Conservation (phyloP, 2,888 invertebrate species). For the Erebia palarica region DNA sequence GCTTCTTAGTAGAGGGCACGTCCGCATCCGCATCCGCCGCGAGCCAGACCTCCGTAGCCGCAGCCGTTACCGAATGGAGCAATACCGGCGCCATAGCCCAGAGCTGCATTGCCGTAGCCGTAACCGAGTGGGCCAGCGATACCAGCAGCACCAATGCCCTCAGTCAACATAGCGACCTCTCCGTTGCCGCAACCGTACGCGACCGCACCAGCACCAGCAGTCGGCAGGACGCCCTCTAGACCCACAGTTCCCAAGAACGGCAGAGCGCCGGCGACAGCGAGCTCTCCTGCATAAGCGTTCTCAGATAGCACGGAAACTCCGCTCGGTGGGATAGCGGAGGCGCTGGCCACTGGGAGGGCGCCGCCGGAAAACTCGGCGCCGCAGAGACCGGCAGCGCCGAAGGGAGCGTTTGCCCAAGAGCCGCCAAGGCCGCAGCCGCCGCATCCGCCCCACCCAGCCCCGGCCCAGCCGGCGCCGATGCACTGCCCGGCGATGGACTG, state of each 20-base stretch:
- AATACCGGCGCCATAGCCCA: slow-evolving; percentile 29
- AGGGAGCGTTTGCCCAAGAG: no score
- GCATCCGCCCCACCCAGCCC: slow-evolving; percentile 18
- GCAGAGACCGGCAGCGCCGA: slow-evolving; percentile 1
- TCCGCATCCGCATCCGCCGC: slow-evolving; percentile 31
- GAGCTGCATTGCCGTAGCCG: slow-evolving; percentile 8
- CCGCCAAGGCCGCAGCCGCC: slow-evolving; percentile 6
- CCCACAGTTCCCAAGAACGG: slow-evolving; percentile 49
- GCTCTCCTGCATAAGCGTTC: slow-evolving; percentile 49
- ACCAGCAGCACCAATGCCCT: slow-evolving; percentile 38
- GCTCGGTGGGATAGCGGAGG: slow-evolving; percentile 44
- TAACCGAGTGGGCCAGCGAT: slow-evolving; percentile 31
- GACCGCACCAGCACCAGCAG: slow-evolving; percentile 45
- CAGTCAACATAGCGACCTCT: slow-evolving; percentile 42
- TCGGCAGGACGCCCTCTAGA: slow-evolving; percentile 45
- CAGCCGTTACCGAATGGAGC: slow-evolving; percentile 26
- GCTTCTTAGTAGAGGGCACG: slow-evolving; percentile 3
- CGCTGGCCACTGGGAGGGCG: slow-evolving; percentile 46
- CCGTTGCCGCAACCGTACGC: slow-evolving; percentile 47
- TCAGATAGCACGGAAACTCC: slow-evolving; percentile 49
- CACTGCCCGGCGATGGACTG: slow-evolving; percentile 44
- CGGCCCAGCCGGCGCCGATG: slow-evolving; percentile 4
- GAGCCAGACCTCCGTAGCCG: slow-evolving; percentile 28
- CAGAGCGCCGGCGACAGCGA: slow-evolving; percentile 45
- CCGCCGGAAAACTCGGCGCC: slow-evolving; percentile 41